These are phyloP conservation scores for Polypedilum pembai DNA, from an alignment of 1,140 invertebrate species.

Conservation along the genomic window DNA sequence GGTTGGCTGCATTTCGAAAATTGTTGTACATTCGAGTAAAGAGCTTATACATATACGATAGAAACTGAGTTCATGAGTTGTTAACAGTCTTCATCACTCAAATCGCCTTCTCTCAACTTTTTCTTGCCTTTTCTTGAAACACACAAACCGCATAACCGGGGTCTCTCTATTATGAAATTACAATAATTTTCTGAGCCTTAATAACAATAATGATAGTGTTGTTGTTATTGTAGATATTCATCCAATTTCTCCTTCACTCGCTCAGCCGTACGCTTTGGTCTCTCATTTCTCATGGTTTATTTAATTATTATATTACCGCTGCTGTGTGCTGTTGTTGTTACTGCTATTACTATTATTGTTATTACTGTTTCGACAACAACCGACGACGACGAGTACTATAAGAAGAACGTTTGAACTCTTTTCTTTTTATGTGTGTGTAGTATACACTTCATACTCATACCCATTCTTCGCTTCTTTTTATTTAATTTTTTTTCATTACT, in stretches of 20 bases:
- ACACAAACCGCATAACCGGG: background rate
- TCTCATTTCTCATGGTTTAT: slow-evolving; percentile 16
- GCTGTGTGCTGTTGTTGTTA: background rate
- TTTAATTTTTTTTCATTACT: background rate
- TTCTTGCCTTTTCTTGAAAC: background rate
- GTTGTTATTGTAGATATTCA: slow-evolving; percentile 24
- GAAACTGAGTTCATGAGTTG: slow-evolving; percentile 2
- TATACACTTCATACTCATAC: background rate
- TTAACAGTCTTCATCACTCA: background rate
- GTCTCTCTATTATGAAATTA: slow-evolving; percentile 26
- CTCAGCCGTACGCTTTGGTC: background rate
- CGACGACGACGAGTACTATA: background rate
- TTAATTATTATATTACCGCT: slow-evolving; percentile 25
- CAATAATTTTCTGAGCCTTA: slow-evolving; percentile 17
- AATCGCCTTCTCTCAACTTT: background rate
- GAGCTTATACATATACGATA: background rate
- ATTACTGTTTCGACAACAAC: slow-evolving; percentile 2
- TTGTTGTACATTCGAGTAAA: background rate
- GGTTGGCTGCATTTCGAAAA: background rate
- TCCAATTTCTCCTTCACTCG: slow-evolving; percentile 9
- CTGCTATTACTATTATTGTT: background rate
- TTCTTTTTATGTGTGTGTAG: background rate
- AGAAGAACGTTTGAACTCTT: background rate
- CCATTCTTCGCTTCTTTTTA: background rate
- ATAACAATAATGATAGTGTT: slow-evolving; percentile 27